These are phyloP conservation scores for Enteromius mattozi DNA, from an alignment of 2,797 vertebrate species.

Conservation along the genomic window DNA sequence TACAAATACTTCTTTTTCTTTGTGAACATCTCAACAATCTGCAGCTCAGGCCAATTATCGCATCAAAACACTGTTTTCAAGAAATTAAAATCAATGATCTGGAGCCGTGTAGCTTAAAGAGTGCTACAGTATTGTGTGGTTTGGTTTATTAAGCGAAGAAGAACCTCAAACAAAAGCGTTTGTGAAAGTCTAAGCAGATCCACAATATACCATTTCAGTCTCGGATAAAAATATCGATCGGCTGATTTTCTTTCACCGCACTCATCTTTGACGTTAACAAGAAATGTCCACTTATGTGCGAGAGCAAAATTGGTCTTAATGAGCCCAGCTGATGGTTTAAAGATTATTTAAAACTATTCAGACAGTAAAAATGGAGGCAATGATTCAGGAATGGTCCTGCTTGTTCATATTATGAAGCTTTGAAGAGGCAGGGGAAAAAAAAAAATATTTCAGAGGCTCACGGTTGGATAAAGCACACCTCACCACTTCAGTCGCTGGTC, in stretches of 20 bases:
- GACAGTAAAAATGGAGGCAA: constrained; percentile 26
- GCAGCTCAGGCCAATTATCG: constrained; percentile 7
- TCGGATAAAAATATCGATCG: constrained; percentile 40
- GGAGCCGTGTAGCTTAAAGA: constrained; percentile 19
- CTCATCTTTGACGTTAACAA: constrained; percentile 33
- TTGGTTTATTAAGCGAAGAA: constrained; percentile 48
- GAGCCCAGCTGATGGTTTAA: constrained; percentile 30
- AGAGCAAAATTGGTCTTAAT: constrained; percentile 28
- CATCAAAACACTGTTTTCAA: constrained; percentile 3
- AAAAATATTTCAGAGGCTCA: too few species aligned
- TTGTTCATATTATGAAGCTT: not conserved
- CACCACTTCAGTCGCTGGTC: not conserved
- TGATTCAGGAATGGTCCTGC: constrained; percentile 38
- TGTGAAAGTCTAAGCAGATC: constrained; percentile 46
- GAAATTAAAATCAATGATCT: constrained; percentile 42
- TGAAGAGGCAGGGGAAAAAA: not conserved
- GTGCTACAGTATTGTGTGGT: constrained; percentile 20
- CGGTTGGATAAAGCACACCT: constrained; percentile 4
- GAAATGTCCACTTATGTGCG: constrained; percentile 8
- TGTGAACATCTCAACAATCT: constrained; percentile 2
- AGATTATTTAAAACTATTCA: constrained; percentile 33
- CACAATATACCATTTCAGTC: constrained; percentile 26
- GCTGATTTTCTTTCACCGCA: constrained; percentile 31
- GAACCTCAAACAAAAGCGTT: constrained; percentile 42
- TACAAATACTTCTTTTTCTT: constrained; percentile 37